These are phyloP conservation scores for Latrodectus hesperus DNA, from an alignment of 2,888 invertebrate genomes.

Conservation along the genomic window DNA sequence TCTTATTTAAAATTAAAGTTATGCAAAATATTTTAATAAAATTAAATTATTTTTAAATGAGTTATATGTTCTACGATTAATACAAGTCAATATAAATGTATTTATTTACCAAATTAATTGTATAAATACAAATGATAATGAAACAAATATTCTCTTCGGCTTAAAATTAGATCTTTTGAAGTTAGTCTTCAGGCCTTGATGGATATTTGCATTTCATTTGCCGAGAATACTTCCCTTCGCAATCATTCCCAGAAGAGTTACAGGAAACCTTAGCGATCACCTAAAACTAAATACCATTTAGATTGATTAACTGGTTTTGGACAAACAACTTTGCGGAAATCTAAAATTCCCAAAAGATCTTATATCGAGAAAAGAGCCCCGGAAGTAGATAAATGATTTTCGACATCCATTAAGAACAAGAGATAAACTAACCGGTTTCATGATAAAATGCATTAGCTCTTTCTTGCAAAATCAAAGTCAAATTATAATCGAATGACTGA, in stretches of 20 bases:
- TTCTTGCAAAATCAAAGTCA: not conserved
- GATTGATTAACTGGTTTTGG: slow-evolving; percentile 5
- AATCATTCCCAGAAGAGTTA: not conserved
- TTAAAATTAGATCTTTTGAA: no score
- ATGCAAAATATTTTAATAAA: no score
- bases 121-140: no score
- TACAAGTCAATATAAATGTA: no score
- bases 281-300: not conserved
- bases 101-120: no score
- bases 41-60: no score
- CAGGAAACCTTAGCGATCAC: not conserved
- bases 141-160: no score
- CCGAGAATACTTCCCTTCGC: not conserved
- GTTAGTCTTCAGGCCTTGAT: no score
- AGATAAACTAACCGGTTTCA: not conserved
- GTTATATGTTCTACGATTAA: no score
- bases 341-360: not conserved
- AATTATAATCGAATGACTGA: not conserved
- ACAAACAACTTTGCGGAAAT: not conserved
- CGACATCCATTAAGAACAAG: not conserved
- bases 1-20: no score
- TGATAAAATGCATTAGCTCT: not conserved
- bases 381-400: not conserved
- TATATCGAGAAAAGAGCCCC: not conserved
- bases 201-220: no score